Percentiles rank a stretch among this genome's conserved stretches.
phyloP scores from a whole-genome alignment of 2,113 vertebrate species.

The Dolichallabes microphthalmus region DNA sequence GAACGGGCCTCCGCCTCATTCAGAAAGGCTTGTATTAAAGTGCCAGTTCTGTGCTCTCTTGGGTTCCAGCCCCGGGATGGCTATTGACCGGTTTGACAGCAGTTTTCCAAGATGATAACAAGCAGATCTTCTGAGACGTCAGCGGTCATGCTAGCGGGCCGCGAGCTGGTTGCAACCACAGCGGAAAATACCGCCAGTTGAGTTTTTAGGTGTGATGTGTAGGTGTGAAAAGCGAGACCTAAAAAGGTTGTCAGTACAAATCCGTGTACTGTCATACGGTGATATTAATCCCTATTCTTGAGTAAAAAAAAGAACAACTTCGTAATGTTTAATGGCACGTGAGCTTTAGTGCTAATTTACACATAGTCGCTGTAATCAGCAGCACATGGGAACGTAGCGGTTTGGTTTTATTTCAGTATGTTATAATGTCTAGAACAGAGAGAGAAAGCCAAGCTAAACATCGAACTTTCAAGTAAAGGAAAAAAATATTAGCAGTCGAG shows the following conservation, averaged over 20 bases:
- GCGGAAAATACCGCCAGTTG: background rate
- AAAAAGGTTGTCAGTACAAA: background rate
- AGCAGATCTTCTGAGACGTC: background rate
- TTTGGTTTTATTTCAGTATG: background rate
- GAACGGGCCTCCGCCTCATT: background rate
- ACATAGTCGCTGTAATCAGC: background rate
- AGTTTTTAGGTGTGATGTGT: background rate
- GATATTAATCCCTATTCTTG: background rate
- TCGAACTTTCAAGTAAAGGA: background rate
- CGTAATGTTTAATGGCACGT: background rate
- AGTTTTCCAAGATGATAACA: background rate
- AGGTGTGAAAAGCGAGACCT: background rate
- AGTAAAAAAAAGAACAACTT: background rate
- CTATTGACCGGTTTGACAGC: conserved; percentile 8
- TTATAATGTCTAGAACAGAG: background rate
- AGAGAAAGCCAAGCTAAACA: background rate
- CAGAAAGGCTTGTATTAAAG: background rate
- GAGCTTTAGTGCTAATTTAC: background rate
- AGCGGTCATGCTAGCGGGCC: background rate
- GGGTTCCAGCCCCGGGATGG: background rate
- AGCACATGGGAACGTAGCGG: background rate
- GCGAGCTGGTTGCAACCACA: background rate
- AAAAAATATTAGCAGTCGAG: background rate
- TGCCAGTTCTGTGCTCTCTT: background rate
- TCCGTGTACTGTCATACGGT: background rate